Evolutionary conservation across 2,797 vertebrate species (phyloP).

Genomic region (Leuciscus waleckii): DNA sequence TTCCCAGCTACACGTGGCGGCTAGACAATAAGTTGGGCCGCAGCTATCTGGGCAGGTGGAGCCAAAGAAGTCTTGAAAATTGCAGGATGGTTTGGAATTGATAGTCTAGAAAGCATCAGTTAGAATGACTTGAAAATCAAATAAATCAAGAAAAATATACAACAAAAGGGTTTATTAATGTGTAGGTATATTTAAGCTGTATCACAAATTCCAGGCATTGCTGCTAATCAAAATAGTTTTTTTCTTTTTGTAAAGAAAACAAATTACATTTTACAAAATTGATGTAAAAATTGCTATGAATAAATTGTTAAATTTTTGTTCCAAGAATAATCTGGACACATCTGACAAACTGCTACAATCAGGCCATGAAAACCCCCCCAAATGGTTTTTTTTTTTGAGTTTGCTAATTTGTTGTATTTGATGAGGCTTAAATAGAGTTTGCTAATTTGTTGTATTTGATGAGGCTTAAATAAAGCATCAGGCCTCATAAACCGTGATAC

Average conservation of each 20-base stretch:
- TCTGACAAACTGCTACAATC: not conserved
- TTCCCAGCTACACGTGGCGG: slow-evolving; percentile 29
- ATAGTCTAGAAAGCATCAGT: not conserved
- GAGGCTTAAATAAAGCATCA: not conserved
- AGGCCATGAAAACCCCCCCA: not conserved
- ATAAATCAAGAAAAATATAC: not conserved
- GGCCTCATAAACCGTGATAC: slow-evolving; percentile 18
- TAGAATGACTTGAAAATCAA: not conserved
- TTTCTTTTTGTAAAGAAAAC: not conserved
- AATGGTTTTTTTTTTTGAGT: not conserved
- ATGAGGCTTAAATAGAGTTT: not conserved
- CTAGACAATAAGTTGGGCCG: slow-evolving; percentile 17
- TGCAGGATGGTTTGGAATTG: not conserved
- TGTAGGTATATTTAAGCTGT: not conserved
- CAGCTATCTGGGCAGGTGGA: slow-evolving; percentile 35
- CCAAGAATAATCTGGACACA: not conserved
- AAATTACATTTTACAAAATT: not conserved
- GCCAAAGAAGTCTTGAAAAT: not conserved
- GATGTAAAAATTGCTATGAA: not conserved
- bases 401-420: not conserved
- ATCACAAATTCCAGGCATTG: not conserved
- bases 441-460: not conserved
- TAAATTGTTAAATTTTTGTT: not conserved
- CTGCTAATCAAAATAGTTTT: not conserved
- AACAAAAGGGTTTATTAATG: not conserved